Evolutionary conservation across 2,113 vertebrate species (phyloP), one percentile per base, ranked within the genome.

Genomic region (Delphinus delphis): DNA sequence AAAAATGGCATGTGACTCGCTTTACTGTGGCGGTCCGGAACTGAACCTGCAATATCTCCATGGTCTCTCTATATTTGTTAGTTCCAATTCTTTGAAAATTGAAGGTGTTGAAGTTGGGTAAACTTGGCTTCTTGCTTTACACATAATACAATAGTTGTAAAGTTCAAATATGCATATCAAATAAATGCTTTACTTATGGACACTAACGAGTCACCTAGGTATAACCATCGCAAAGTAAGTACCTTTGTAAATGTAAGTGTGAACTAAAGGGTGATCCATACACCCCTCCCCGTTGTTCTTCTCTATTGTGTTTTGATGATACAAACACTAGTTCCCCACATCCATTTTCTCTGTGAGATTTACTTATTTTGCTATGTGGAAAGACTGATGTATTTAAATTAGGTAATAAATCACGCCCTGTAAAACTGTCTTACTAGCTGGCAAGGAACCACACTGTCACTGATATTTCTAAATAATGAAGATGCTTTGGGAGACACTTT

Each of bases 41-140:
- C 53, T 36, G 53, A 80, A 58, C 33, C 53, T 58, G 50, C 6
- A n/a, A 79, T n/a, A 79, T 20, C 50, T 80, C 77, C 53, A 2
- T 23, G 77, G 33, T 80, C 50, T 36, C 21, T 21, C 53, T 58
- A 33, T 55, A 85, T 71, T 63, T 89, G 38, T 65, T 79, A 55
- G 87, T 38, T 82, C 53, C 44, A 95, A 77, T 77, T 82, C 7
- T 86, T 97, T 89, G 36, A 86, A 92, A 79, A 85, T 84, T 26
- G 70, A 82, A 87, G 41, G 58, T 71, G 83, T n/a, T 41, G 23
- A 95, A 86, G 9, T 68, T 86, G 65, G 38, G 71, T 81, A 74
- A 93, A 53, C 77, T 79, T 88, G 70, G 55, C 44, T 67, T 92
- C 63, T 88, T 84, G 63, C 44, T 96, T 88, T 96, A 96, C 21